Evolutionary conservation across 2,113 vertebrate genomes (phyloP).

Genomic region (Perca schrenkii): DNA sequence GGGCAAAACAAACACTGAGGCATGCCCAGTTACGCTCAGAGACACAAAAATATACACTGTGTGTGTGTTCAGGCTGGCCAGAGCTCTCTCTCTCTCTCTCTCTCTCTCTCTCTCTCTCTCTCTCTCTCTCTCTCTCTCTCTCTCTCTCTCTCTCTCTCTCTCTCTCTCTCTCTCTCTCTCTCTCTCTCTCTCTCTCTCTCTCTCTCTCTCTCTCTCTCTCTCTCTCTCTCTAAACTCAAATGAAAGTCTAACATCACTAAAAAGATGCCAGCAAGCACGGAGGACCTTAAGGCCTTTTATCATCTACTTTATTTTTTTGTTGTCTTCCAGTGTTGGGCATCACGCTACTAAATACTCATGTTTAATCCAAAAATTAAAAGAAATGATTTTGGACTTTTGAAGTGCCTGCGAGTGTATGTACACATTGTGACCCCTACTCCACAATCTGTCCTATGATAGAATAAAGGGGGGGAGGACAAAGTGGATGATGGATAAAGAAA

Average conservation of each 20-base stretch:
- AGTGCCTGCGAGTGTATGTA: slow-evolving; percentile 3
- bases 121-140: too few species aligned
- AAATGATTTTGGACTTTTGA: slow-evolving; percentile 1
- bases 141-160: neutral
- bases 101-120: too few species aligned
- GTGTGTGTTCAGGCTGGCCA: slow-evolving; percentile 35
- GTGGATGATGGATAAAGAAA: slow-evolving; percentile 65
- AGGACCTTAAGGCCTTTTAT: neutral
- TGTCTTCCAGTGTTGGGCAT: neutral
- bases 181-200: neutral
- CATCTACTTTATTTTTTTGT: neutral
- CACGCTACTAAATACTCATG: too few species aligned
- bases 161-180: neutral
- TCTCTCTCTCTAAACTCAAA: neutral
- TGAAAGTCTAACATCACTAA: slow-evolving; percentile 9
- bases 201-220: neutral
- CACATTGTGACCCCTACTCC: slow-evolving; percentile 28
- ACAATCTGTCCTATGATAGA: slow-evolving; percentile 41
- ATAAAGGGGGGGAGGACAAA: slow-evolving; percentile 23
- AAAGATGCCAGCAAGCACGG: slow-evolving; percentile 22
- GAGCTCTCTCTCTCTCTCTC: neutral
- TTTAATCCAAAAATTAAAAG: neutral
- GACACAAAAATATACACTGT: slow-evolving; percentile 67
- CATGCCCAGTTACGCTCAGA: slow-evolving; percentile 53
- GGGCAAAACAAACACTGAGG: slow-evolving; percentile 69